A percentile compares a stretch with the other conserved stretches of the same genome.
phyloP scores from a whole-genome alignment of 1,140 invertebrate genomes.

The Colletes latitarsis region DNA sequence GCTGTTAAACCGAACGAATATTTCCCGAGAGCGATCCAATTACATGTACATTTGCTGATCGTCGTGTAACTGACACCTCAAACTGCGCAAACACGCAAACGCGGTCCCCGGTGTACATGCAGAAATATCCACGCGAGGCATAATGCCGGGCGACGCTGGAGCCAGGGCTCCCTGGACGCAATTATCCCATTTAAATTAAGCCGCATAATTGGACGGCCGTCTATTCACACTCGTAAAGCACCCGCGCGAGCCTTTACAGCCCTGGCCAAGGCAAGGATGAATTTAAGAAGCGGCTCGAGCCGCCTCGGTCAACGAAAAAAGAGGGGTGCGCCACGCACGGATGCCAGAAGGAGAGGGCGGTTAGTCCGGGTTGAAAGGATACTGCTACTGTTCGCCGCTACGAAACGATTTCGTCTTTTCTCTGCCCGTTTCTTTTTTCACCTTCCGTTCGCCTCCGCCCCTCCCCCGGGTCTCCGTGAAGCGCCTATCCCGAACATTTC shows the following conservation, averaged over 20 bases:
- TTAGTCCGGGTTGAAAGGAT: slow-evolving; percentile 68
- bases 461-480: background rate
- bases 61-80: slow-evolving; percentile 45
- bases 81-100: background rate
- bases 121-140: slow-evolving; percentile 49
- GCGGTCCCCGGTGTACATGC: background rate
- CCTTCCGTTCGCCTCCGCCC: no score
- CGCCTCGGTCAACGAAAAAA: slow-evolving; percentile 37
- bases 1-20: slow-evolving; percentile 51
- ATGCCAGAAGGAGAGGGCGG: slow-evolving; percentile 61
- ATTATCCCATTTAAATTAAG: slow-evolving; percentile 80
- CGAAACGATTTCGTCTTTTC: slow-evolving; percentile 57
- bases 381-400: slow-evolving; percentile 71
- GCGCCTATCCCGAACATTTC: background rate
- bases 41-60: slow-evolving; percentile 44
- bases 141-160: slow-evolving; percentile 41
- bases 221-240: slow-evolving; percentile 79
- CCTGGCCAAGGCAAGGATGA: slow-evolving; percentile 57
- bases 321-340: slow-evolving; percentile 22
- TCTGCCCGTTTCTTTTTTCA: background rate
- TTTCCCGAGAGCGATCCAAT: slow-evolving; percentile 59
- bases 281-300: slow-evolving; percentile 63
- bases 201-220: slow-evolving; percentile 77
- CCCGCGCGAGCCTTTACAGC: slow-evolving; percentile 71
- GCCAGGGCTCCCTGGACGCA: slow-evolving; percentile 64